phyloP scores from a whole-genome alignment of 2,888 invertebrate species.

The Cyaniris semiargus region DNA sequence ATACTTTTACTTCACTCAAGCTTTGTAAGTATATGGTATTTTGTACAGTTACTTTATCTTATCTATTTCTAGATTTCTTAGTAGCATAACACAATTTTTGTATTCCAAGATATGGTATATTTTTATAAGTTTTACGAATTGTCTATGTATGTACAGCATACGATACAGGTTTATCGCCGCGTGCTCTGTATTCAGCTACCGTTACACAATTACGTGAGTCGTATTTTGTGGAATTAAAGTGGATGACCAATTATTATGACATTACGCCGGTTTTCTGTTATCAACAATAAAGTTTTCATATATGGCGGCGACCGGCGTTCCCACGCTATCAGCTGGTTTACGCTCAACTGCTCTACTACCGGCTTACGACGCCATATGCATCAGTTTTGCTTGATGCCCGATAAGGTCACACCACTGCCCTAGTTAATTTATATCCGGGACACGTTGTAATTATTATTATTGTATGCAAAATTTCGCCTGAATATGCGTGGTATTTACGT shows the following conservation, averaged over 20 bases:
- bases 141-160: not conserved
- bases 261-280: conserved; percentile 11
- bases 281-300: conserved; percentile 33
- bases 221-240: not conserved
- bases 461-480: not conserved
- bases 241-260: conserved; percentile 19
- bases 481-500: not conserved
- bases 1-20: not conserved
- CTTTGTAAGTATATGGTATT: not conserved
- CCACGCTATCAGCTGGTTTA: conserved; percentile 74
- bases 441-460: not conserved
- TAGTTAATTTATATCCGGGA: conserved; percentile 13
- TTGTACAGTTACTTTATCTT: not conserved
- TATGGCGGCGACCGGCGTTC: conserved; percentile 64
- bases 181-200: conserved; percentile 6
- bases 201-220: conserved; percentile 8
- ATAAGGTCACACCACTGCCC: conserved; percentile 38
- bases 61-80: not conserved
- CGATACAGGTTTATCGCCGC: not conserved
- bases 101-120: not conserved
- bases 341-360: conserved; percentile 62
- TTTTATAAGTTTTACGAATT: not conserved
- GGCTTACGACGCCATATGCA: conserved; percentile 54
- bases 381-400: conserved; percentile 46
- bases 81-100: not conserved